Percentiles rank a stretch among this genome's conserved stretches.
These are phyloP conservation scores for Penelope pileata DNA, from an alignment of 2,113 vertebrate species.

Conservation along the genomic window DNA sequence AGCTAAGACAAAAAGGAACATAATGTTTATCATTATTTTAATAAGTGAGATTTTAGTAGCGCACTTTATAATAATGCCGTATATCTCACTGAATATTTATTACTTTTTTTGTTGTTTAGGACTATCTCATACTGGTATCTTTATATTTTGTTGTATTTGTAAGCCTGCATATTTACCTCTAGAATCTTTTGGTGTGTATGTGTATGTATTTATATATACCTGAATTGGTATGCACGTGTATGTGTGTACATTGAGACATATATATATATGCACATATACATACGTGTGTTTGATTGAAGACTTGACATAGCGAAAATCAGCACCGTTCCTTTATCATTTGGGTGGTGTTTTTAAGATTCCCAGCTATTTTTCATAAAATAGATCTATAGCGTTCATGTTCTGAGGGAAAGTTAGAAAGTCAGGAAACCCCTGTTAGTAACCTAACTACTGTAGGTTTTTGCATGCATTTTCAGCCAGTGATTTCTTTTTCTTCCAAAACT, in stretches of 20 bases:
- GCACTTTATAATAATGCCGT: slow-evolving; percentile 75
- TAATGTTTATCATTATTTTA: slow-evolving; percentile 52
- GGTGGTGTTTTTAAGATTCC: not conserved
- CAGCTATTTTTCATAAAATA: not conserved
- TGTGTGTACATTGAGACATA: not conserved
- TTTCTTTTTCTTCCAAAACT: not conserved
- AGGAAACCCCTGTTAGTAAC: not conserved
- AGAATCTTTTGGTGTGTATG: not conserved
- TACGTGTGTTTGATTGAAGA: not conserved
- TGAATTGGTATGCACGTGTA: not conserved
- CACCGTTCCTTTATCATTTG: not conserved
- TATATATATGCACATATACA: not conserved
- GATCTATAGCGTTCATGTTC: not conserved
- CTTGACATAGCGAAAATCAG: not conserved
- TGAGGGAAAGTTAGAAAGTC: not conserved
- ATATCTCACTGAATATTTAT: slow-evolving; percentile 77
- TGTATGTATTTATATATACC: not conserved
- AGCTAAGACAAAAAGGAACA: slow-evolving; percentile 53
- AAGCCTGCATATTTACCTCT: slow-evolving; percentile 50
- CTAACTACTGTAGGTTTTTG: not conserved
- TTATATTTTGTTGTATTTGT: slow-evolving; percentile 39
- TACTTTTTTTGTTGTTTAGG: slow-evolving; percentile 53
- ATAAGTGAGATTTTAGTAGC: slow-evolving; percentile 59
- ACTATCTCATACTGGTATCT: slow-evolving; percentile 41
- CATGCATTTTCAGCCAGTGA: not conserved